Percentiles rank a stretch among this genome's conserved stretches.
These are phyloP conservation scores for Plecotus auritus DNA, from an alignment of 2,113 vertebrate species.

Conservation along the genomic window DNA sequence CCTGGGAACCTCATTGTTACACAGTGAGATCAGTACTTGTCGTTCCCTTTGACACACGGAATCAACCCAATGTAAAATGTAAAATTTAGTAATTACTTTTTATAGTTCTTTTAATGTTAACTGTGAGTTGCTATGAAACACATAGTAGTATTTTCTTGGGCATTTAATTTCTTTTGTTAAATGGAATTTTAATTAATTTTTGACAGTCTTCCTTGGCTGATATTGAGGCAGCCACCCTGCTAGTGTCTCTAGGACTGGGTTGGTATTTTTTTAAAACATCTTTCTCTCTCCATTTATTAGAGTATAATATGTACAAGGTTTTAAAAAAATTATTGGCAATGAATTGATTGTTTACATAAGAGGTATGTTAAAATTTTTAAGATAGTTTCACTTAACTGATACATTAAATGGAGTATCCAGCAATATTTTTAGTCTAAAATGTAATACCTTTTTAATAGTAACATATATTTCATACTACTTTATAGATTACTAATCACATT, in stretches of 20 bases:
- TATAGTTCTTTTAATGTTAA: neutral
- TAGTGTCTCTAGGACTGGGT: neutral
- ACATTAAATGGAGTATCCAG: neutral
- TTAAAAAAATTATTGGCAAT: neutral
- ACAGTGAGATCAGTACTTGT: neutral
- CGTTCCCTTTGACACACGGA: neutral
- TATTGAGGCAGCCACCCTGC: neutral
- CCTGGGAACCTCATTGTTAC: neutral
- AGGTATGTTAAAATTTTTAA: neutral
- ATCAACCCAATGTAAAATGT: neutral
- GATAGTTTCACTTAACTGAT: neutral
- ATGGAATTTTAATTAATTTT: constrained; percentile 21
- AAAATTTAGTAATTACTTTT: neutral
- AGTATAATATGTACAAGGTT: neutral
- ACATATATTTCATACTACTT: neutral
- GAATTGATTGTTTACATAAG: neutral
- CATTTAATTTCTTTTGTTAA: neutral
- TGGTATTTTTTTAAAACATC: neutral
- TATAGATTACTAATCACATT: neutral
- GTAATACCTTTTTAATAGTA: neutral
- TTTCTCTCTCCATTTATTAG: neutral
- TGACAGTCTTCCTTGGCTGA: neutral
- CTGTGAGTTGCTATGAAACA: neutral
- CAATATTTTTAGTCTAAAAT: neutral
- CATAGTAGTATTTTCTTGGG: neutral